Evolutionary conservation across 2,113 vertebrate genomes (phyloP).

Genomic region (Stegostoma tigrinum): DNA sequence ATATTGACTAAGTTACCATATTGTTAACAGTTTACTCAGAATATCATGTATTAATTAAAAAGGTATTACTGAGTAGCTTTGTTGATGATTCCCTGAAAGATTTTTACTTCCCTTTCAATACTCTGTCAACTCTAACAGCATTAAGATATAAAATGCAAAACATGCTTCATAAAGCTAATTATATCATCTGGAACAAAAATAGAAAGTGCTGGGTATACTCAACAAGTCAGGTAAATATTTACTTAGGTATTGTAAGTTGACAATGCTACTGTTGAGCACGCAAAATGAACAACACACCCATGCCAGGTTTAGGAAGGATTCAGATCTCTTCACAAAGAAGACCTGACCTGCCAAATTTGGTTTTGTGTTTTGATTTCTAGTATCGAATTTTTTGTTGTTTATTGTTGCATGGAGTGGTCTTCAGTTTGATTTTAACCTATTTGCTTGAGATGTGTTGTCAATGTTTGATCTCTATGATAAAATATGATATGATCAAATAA

Average conservation of each 20-base stretch:
- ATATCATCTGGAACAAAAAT: neutral
- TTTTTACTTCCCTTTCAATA: neutral
- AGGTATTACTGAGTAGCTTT: neutral
- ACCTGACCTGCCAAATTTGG: neutral
- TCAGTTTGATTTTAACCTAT: neutral
- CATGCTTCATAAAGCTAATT: neutral
- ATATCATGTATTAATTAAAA: neutral
- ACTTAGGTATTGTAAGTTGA: neutral
- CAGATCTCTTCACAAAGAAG: neutral
- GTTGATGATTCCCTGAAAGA: neutral
- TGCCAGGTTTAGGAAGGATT: neutral
- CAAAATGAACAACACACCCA: neutral
- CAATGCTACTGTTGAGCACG: neutral
- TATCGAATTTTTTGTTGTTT: neutral
- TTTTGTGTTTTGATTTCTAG: neutral
- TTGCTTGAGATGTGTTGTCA: neutral
- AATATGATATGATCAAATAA: neutral
- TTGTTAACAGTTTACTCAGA: neutral
- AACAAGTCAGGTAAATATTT: neutral
- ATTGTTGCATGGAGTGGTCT: neutral
- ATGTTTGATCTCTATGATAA: neutral
- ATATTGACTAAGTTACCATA: neutral
- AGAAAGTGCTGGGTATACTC: neutral
- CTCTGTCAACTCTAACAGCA: neutral
- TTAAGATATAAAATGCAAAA: neutral